Evolutionary conservation across 2,888 invertebrate species (phyloP).

Genomic region (Dascillus cervinus): DNA sequence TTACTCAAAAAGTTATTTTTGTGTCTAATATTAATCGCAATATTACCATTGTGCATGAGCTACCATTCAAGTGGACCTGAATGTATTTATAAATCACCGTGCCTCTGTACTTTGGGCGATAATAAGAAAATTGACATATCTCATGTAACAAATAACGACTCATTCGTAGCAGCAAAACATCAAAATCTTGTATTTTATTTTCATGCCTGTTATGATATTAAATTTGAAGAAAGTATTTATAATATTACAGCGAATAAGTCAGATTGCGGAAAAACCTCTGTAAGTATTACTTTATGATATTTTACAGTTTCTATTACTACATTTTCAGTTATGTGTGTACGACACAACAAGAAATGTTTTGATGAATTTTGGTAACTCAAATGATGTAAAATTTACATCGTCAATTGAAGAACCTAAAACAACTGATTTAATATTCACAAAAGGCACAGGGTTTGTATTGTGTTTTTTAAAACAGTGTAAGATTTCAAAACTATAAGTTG

Average conservation of each 20-base stretch:
- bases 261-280: no score
- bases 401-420: constrained; percentile 4
- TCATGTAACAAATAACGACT: constrained; percentile 22
- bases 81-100: constrained; percentile 22
- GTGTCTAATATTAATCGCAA: constrained; percentile 5
- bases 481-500: no score
- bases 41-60: not conserved
- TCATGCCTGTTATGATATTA: constrained; percentile 37
- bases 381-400: constrained; percentile 21
- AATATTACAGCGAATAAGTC: no score
- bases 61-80: constrained; percentile 6
- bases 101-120: constrained; percentile 33
- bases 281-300: no score
- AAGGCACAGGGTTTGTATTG: constrained; percentile 1
- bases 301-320: no score
- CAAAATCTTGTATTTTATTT: constrained; percentile 31
- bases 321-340: constrained; percentile 22
- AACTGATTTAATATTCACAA: constrained; percentile 5
- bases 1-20: constrained; percentile 7
- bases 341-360: constrained; percentile 11
- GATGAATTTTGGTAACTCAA: constrained; percentile 18
- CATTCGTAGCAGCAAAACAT: constrained; percentile 7
- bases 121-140: constrained; percentile 30
- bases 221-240: no score
- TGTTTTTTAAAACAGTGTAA: no score